Evolutionary conservation across 1,140 invertebrate species (phyloP).

Genomic region (Piezodorus guildinii): DNA sequence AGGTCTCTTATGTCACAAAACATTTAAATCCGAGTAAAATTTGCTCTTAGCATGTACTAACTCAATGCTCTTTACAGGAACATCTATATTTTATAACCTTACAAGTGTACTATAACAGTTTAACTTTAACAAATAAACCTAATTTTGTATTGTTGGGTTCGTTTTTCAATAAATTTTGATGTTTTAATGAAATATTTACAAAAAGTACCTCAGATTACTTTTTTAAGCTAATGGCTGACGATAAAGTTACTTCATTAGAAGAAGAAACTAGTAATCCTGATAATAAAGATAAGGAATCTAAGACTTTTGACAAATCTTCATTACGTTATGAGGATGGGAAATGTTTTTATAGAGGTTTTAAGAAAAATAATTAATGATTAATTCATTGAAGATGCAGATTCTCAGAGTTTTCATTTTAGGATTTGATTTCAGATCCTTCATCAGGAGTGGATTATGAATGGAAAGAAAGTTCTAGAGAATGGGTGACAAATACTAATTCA

Average conservation of each 20-base stretch:
- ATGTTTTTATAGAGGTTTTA: conserved; percentile 3
- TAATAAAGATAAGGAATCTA: not conserved
- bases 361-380: not conserved
- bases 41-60: too few relatives aligned
- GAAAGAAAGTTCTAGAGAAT: conserved; percentile 45
- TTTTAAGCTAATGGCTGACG: not conserved
- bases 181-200: too few relatives aligned
- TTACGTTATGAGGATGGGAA: not conserved
- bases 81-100: too few relatives aligned
- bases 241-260: too few relatives aligned
- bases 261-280: not conserved
- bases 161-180: too few relatives aligned
- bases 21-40: too few relatives aligned
- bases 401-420: not conserved
- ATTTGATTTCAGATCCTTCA: conserved; percentile 16
- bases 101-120: too few relatives aligned
- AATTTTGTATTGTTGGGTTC: too few relatives aligned
- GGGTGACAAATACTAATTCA: conserved; percentile 35
- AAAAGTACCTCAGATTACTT: too few relatives aligned
- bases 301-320: not conserved
- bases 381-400: not conserved
- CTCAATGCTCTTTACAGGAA: too few relatives aligned
- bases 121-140: too few relatives aligned
- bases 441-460: conserved; percentile 44
- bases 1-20: too few relatives aligned